Evolutionary conservation across 2,797 vertebrate genomes (phyloP).

Genomic region (Tachyglossus aculeatus): DNA sequence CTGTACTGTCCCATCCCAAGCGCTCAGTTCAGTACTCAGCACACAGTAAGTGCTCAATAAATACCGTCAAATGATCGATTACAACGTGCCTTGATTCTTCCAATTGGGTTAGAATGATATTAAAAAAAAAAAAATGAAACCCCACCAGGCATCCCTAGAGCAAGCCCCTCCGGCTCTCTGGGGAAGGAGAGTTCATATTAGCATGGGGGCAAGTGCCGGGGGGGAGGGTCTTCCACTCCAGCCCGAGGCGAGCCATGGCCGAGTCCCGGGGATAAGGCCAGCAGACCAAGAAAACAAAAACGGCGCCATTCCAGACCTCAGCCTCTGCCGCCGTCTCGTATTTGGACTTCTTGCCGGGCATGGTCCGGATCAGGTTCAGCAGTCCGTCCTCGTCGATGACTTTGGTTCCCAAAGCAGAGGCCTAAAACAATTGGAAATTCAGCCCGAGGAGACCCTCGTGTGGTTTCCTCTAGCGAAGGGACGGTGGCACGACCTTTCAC

Average conservation of each 20-base stretch:
- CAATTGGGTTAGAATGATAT: neutral
- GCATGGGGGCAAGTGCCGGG: too few relatives aligned
- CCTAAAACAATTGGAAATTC: slow-evolving; percentile 74
- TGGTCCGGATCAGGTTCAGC: slow-evolving; percentile 88
- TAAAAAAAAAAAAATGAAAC: neutral
- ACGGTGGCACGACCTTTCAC: too few relatives aligned
- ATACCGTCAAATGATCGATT: too few relatives aligned
- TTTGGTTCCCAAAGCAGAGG: slow-evolving; percentile 87
- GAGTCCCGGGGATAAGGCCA: too few relatives aligned
- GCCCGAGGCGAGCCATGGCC: too few relatives aligned
- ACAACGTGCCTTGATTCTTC: neutral
- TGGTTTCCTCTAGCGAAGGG: too few relatives aligned
- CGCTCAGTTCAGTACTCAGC: too few relatives aligned
- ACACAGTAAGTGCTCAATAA: too few relatives aligned
- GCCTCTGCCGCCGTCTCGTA: slow-evolving; percentile 90
- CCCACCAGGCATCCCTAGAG: neutral
- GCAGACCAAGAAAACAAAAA: too few relatives aligned
- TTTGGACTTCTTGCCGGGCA: slow-evolving; percentile 96
- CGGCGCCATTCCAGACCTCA: slow-evolving; percentile 79
- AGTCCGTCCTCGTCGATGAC: slow-evolving; percentile 92
- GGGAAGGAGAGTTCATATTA: neutral
- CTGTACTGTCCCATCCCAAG: too few relatives aligned
- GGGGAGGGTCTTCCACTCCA: too few relatives aligned
- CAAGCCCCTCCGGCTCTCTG: neutral
- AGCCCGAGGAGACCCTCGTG: too few relatives aligned